Conservation (phyloP, 1,140 invertebrate genomes). For the Calephelis virginiensis region DNA sequence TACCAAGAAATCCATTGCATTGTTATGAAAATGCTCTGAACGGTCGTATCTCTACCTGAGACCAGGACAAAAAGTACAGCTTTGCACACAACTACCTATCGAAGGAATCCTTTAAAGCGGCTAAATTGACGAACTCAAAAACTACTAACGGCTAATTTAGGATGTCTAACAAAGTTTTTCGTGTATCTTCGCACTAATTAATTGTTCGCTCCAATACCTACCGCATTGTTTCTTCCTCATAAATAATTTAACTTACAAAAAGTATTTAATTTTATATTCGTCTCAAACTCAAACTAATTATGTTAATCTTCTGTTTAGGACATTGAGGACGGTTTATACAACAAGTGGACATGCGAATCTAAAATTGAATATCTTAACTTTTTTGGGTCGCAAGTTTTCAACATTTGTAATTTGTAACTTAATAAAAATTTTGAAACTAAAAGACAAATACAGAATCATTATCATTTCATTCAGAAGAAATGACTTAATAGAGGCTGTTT, state of each 20-base stretch:
- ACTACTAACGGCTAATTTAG: conserved; percentile 67
- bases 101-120: conserved; percentile 50
- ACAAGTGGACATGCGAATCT: background rate
- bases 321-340: background rate
- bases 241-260: conserved; percentile 24
- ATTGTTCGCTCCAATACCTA: conserved; percentile 42
- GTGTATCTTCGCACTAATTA: conserved; percentile 52
- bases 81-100: conserved; percentile 62
- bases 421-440: too few relatives aligned
- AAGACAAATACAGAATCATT: too few relatives aligned
- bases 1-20: conserved; percentile 70
- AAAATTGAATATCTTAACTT: too few relatives aligned
- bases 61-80: conserved; percentile 63
- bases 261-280: conserved; percentile 3
- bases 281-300: conserved; percentile 3
- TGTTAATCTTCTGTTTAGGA: conserved; percentile 1
- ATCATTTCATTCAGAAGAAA: too few relatives aligned
- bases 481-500: too few relatives aligned
- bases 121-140: conserved; percentile 68
- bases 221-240: conserved; percentile 42
- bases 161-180: conserved; percentile 64
- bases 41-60: conserved; percentile 72
- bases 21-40: conserved; percentile 73
- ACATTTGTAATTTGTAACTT: too few relatives aligned
- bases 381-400: too few relatives aligned